Evolutionary conservation across 92 coral and sea anemone species (phyloP).

Genomic region (Heliopora coerulea): DNA sequence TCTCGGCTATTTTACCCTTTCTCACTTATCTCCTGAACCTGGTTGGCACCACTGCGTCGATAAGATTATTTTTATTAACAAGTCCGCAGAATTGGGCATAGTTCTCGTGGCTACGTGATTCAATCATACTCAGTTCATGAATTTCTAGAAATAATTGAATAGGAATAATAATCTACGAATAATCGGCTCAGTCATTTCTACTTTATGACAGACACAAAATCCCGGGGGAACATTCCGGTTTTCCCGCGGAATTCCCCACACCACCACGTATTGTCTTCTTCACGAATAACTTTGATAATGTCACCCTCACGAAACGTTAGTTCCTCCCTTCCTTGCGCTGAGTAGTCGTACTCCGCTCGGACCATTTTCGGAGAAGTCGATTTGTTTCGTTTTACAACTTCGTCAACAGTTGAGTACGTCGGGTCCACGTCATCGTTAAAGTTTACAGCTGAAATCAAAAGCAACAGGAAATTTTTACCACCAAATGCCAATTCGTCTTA

Average conservation of each 20-base stretch:
- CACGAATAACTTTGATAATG: slow-evolving; percentile 51
- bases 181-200: background rate
- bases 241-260: slow-evolving; percentile 78
- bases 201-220: slow-evolving; percentile 53
- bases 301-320: slow-evolving; percentile 80
- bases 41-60: too few species aligned
- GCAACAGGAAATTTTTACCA: too few species aligned
- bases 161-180: too few species aligned
- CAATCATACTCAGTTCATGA: too few species aligned
- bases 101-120: too few species aligned
- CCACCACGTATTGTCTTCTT: slow-evolving; percentile 82
- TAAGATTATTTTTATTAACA: too few species aligned
- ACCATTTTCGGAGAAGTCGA: background rate
- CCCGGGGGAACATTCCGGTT: slow-evolving; percentile 88
- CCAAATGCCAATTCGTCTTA: too few species aligned
- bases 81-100: too few species aligned
- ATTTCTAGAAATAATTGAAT: too few species aligned
- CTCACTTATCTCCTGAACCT: too few species aligned
- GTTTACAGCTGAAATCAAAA: slow-evolving; percentile 20
- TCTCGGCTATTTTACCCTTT: too few species aligned
- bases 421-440: slow-evolving; percentile 43
- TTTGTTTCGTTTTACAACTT: slow-evolving; percentile 25
- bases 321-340: slow-evolving; percentile 83
- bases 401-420: slow-evolving; percentile 61
- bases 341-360: slow-evolving; percentile 70